These are phyloP conservation scores for Harpagoxenus sublaevis DNA, from an alignment of 2,888 invertebrate species.

Conservation along the genomic window DNA sequence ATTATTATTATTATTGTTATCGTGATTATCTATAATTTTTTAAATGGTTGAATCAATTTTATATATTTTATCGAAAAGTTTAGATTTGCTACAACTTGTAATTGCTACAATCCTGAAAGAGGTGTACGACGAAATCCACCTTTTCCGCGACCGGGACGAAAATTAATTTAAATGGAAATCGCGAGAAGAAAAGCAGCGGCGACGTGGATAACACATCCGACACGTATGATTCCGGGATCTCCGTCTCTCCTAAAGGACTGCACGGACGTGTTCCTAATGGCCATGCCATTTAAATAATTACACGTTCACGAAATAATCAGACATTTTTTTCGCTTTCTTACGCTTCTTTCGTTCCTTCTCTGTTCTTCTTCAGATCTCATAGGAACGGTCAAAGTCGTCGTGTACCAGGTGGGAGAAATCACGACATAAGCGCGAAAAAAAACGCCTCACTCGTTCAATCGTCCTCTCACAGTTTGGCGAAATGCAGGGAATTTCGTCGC, in stretches of 20 bases:
- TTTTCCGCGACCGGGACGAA: not conserved
- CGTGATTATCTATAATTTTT: not conserved
- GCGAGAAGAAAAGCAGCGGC: slow-evolving; percentile 14
- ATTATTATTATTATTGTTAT: not conserved
- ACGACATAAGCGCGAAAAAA: not conserved
- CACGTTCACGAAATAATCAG: slow-evolving; percentile 40
- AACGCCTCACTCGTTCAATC: not conserved
- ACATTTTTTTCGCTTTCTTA: slow-evolving; percentile 31
- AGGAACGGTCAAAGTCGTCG: slow-evolving; percentile 9
- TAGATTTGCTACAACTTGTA: not conserved
- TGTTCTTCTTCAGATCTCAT: not conserved
- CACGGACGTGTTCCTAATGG: slow-evolving; percentile 25
- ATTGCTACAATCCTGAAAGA: not conserved
- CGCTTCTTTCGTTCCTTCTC: not conserved
- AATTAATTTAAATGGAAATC: slow-evolving; percentile 56
- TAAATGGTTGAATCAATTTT: not conserved
- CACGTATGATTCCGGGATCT: slow-evolving; percentile 28
- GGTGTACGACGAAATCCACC: not conserved
- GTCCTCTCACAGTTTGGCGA: not conserved
- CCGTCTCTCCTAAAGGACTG: not conserved
- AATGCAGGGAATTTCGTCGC: not conserved
- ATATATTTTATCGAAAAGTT: slow-evolving; percentile 14
- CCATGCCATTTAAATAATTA: slow-evolving; percentile 46
- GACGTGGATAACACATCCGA: slow-evolving; percentile 22
- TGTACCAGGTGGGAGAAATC: slow-evolving; percentile 4